phyloP scores from a whole-genome alignment of 2,888 invertebrate genomes.

The Meliscaeva auricollis region DNA sequence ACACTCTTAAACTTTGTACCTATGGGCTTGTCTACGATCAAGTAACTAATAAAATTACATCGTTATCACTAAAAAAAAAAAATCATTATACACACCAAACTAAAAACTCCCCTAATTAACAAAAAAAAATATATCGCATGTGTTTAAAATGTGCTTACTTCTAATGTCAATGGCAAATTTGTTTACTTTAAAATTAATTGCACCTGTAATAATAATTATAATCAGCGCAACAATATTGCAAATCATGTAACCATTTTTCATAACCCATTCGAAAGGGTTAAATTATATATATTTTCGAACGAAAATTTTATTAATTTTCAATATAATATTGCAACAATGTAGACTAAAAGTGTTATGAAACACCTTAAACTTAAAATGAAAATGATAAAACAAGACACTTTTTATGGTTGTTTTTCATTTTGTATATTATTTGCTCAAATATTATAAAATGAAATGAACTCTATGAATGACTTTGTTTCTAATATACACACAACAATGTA shows the following conservation, averaged over 20 bases:
- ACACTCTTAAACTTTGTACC: too few species aligned
- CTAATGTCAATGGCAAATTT: slow-evolving; percentile 27
- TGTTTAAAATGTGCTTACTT: slow-evolving; percentile 23
- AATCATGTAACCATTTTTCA: slow-evolving; percentile 8
- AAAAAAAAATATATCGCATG: slow-evolving; percentile 10
- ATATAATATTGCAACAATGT: slow-evolving; percentile 59
- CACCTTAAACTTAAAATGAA: too few species aligned
- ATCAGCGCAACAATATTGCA: slow-evolving; percentile 43
- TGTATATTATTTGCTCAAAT: background rate
- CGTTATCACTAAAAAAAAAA: background rate
- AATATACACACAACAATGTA: slow-evolving; percentile 13
- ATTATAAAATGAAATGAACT: slow-evolving; percentile 15
- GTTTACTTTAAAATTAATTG: slow-evolving; percentile 10
- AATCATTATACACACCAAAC: too few species aligned
- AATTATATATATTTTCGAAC: background rate
- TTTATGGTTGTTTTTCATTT: too few species aligned
- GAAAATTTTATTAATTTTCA: too few species aligned
- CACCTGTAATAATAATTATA: slow-evolving; percentile 24
- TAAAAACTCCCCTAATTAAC: background rate
- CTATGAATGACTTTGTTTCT: slow-evolving; percentile 40
- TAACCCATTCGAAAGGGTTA: slow-evolving; percentile 29
- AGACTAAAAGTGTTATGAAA: slow-evolving; percentile 51
- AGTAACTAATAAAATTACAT: too few species aligned
- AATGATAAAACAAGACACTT: too few species aligned
- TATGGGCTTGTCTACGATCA: too few species aligned